A percentile compares a stretch with the other conserved stretches of the same genome.
phyloP scores from a whole-genome alignment of 2,113 vertebrate genomes.

The Protobothrops mucrosquamatus region DNA sequence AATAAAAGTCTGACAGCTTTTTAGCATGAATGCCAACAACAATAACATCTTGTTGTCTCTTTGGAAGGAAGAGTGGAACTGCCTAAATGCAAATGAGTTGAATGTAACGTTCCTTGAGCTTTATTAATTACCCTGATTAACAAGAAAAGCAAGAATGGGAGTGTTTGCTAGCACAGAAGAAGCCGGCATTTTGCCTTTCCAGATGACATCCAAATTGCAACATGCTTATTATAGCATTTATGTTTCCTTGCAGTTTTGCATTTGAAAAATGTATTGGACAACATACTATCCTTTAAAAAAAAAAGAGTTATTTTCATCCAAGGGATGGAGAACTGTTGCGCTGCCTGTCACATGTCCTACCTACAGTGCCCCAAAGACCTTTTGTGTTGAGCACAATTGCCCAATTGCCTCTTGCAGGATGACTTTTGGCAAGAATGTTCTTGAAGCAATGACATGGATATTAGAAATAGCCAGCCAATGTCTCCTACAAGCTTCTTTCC shows the following conservation, averaged over 20 bases:
- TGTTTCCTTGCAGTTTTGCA: conserved; percentile 6
- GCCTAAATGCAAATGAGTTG: conserved; percentile 3
- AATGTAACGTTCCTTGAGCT: conserved; percentile 8
- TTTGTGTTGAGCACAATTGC: conserved; percentile 22
- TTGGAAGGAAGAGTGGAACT: conserved; percentile 16
- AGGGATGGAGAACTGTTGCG: conserved; percentile 41
- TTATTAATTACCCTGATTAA: conserved; percentile 4
- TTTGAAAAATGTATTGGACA: not conserved
- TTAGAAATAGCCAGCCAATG: not conserved
- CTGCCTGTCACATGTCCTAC: conserved; percentile 47
- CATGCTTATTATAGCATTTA: not conserved
- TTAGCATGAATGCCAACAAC: not conserved
- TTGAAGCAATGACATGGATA: not conserved
- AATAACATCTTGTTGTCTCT: not conserved
- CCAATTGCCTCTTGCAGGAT: not conserved
- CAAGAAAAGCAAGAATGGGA: not conserved
- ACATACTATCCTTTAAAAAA: not conserved
- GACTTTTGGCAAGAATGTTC: not conserved
- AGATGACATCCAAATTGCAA: conserved; percentile 10
- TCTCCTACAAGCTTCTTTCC: not conserved
- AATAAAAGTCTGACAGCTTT: conserved; percentile 23
- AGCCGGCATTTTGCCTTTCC: conserved; percentile 10
- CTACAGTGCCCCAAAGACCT: conserved; percentile 47
- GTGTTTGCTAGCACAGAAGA: not conserved
- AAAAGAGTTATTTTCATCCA: conserved; percentile 28